Conservation (phyloP, 2,797 vertebrate species). For the Luscinia megarhynchos region DNA sequence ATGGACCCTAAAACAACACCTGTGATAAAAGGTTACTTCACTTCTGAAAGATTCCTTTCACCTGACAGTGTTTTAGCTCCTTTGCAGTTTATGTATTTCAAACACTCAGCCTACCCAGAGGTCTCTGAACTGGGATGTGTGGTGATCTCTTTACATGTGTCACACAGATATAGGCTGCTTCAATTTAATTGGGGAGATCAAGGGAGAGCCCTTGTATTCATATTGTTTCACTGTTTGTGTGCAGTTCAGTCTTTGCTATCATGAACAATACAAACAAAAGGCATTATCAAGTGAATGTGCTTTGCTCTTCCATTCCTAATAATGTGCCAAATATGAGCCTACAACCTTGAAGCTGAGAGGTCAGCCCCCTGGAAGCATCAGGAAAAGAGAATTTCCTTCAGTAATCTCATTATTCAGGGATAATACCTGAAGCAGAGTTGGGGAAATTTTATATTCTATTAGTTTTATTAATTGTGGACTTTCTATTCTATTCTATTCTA, state of each 20-base stretch:
- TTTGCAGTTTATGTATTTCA: not conserved
- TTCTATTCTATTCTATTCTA: not conserved
- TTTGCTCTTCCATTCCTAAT: not conserved
- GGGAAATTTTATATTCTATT: not conserved
- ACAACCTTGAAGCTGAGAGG: not conserved
- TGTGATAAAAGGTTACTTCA: not conserved
- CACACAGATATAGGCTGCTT: not conserved
- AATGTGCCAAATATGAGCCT: not conserved
- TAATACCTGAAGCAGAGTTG: not conserved
- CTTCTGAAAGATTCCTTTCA: not conserved
- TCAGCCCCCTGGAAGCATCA: not conserved
- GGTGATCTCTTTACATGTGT: not conserved
- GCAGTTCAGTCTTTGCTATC: not conserved
- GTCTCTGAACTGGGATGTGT: not conserved
- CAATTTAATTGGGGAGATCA: not conserved
- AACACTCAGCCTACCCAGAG: not conserved
- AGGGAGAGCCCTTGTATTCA: not conserved
- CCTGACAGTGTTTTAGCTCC: not conserved
- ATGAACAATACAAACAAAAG: not conserved
- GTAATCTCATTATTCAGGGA: not conserved
- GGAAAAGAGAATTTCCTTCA: not conserved
- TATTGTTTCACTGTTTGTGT: not conserved
- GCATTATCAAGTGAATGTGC: not conserved
- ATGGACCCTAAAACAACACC: not conserved
- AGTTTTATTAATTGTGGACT: not conserved